Evolutionary conservation across 2,113 vertebrate genomes (phyloP).

Genomic region (Siniperca knerii): DNA sequence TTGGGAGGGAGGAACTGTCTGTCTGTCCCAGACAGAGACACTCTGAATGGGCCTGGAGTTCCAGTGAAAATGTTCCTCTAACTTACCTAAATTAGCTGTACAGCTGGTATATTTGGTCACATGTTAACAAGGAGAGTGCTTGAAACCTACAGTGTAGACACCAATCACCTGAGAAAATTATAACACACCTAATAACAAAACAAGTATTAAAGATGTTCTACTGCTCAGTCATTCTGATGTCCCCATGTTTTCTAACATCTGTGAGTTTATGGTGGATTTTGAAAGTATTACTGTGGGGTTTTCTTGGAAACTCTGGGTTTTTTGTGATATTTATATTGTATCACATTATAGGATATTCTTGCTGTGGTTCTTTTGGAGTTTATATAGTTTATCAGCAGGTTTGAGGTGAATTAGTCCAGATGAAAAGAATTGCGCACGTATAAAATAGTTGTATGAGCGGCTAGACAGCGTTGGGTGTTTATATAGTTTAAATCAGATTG

Average conservation of each 20-base stretch:
- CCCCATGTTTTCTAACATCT: neutral
- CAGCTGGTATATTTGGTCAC: constrained; percentile 57
- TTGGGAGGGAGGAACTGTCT: constrained; percentile 88
- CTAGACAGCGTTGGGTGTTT: neutral
- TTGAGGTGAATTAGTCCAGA: neutral
- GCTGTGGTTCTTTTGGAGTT: neutral
- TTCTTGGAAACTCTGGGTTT: neutral
- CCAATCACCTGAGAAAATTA: neutral
- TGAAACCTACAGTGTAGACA: neutral
- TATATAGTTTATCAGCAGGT: neutral
- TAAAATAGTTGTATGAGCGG: neutral
- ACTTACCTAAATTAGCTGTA: constrained; percentile 58
- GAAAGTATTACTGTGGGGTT: no score
- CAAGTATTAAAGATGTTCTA: neutral
- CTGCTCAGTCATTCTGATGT: neutral
- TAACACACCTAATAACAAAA: neutral
- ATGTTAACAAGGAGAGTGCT: constrained; percentile 9
- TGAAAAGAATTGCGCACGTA: neutral
- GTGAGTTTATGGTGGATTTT: neutral
- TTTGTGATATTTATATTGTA: neutral
- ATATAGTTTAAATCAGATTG: constrained; percentile 37
- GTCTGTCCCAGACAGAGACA: constrained; percentile 72
- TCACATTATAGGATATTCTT: neutral
- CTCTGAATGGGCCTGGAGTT: constrained; percentile 69
- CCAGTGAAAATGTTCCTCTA: constrained; percentile 55